Percentiles rank a stretch among this genome's conserved stretches.
Evolutionary conservation across 2,797 vertebrate genomes (phyloP).

Genomic region (Oreochromis mossambicus): DNA sequence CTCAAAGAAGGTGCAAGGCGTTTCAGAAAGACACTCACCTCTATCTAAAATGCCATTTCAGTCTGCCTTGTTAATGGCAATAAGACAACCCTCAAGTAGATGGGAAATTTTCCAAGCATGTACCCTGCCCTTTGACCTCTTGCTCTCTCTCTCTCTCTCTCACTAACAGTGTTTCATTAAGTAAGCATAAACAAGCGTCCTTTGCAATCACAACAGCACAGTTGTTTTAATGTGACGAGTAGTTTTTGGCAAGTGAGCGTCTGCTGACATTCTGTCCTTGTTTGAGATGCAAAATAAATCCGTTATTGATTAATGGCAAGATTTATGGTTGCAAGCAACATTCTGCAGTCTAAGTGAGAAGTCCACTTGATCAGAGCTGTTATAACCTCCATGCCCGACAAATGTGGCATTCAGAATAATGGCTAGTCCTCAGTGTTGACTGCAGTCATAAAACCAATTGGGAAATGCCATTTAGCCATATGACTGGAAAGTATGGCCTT

Average conservation of each 20-base stretch:
- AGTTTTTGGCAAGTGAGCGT: slow-evolving; percentile 35
- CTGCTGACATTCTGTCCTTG: slow-evolving; percentile 44
- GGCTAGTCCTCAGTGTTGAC: slow-evolving; percentile 25
- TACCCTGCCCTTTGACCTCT: not conserved
- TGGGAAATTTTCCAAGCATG: not conserved
- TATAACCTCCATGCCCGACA: slow-evolving; percentile 34
- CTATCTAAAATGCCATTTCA: not conserved
- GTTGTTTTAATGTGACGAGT: slow-evolving; percentile 23
- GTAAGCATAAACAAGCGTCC: not conserved
- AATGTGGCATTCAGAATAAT: slow-evolving; percentile 31
- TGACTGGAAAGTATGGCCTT: slow-evolving; percentile 36
- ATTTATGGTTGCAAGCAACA: not conserved
- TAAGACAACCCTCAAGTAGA: not conserved
- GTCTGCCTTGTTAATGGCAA: not conserved
- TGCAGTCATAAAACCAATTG: slow-evolving; percentile 32
- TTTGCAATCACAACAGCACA: not conserved
- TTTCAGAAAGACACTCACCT: not conserved
- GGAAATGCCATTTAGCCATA: slow-evolving; percentile 20
- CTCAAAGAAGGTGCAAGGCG: not conserved
- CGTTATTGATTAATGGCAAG: slow-evolving; percentile 34
- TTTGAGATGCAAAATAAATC: slow-evolving; percentile 47
- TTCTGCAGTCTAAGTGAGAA: not conserved
- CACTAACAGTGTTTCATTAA: not conserved
- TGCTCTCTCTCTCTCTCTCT: not conserved
- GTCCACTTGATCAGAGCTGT: slow-evolving; percentile 34